Percentiles rank a stretch among this genome's conserved stretches.
These are phyloP conservation scores for Rhagoletis pomonella DNA, from an alignment of 1,140 invertebrate species.

Conservation along the genomic window DNA sequence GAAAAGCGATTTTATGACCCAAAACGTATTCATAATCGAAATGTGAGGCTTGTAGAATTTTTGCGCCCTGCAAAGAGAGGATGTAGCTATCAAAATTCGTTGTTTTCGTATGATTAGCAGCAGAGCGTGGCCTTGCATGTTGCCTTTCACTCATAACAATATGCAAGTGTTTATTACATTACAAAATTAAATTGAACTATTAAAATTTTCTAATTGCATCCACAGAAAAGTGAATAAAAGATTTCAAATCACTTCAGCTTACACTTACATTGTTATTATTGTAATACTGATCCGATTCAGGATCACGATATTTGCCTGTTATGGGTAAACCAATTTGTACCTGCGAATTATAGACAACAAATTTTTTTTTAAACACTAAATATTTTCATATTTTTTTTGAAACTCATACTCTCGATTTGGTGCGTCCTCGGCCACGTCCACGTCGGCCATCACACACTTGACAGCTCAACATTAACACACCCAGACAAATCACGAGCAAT, in stretches of 20 bases:
- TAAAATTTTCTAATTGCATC: too few species aligned
- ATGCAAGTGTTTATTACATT: too few species aligned
- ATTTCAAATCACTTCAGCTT: background rate
- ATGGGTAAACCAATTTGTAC: conserved; percentile 89
- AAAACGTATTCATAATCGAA: conserved; percentile 95
- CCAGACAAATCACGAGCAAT: conserved; percentile 64
- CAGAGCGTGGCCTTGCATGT: too few species aligned
- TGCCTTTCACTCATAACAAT: too few species aligned
- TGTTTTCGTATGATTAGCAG: too few species aligned
- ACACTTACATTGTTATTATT: conserved; percentile 88
- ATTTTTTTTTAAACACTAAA: background rate
- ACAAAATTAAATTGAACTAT: too few species aligned
- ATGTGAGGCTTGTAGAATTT: conserved; percentile 91
- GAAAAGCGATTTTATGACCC: conserved; percentile 93
- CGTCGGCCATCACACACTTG: conserved; percentile 75
- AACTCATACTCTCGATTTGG: conserved; percentile 79
- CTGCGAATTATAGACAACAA: conserved; percentile 66
- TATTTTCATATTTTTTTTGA: background rate
- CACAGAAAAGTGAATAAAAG: background rate
- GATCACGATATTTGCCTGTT: conserved; percentile 89
- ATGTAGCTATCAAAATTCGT: too few species aligned
- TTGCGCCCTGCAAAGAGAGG: conserved; percentile 82
- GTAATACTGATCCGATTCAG: conserved; percentile 90
- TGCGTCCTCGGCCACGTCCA: conserved; percentile 80
- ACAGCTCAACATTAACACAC: conserved; percentile 67